Percentiles rank a stretch among this genome's conserved stretches.
phyloP scores from a whole-genome alignment of 2,888 invertebrate species.

The Megaustenia siamemsis region DNA sequence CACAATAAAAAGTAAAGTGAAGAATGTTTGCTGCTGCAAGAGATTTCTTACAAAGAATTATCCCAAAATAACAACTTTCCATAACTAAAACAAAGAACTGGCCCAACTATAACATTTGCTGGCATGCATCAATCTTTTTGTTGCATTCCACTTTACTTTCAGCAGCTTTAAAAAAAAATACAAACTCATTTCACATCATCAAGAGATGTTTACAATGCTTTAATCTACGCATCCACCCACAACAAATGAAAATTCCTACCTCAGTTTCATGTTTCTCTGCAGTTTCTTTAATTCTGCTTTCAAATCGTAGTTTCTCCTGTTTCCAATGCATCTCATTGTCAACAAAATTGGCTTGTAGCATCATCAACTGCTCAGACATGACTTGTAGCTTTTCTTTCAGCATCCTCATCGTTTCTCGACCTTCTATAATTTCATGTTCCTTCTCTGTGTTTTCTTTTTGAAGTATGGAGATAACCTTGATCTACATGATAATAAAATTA shows the following conservation, averaged over 20 bases:
- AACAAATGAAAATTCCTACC: slow-evolving; percentile 27
- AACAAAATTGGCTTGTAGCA: slow-evolving; percentile 89
- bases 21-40: no score
- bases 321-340: slow-evolving; percentile 87
- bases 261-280: slow-evolving; percentile 71
- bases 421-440: slow-evolving; percentile 70
- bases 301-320: slow-evolving; percentile 83
- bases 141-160: no score
- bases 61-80: no score
- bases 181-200: neutral
- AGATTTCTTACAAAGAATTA: no score
- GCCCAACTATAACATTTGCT: no score
- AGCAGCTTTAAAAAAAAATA: no score
- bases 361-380: slow-evolving; percentile 89
- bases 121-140: no score
- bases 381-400: slow-evolving; percentile 88
- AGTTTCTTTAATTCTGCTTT: slow-evolving; percentile 81
- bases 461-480: slow-evolving; percentile 73
- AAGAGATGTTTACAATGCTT: no score
- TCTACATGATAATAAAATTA: neutral
- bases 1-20: no score
- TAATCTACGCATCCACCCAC: no score
- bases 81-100: no score
- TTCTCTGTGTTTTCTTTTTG: slow-evolving; percentile 72
- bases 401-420: slow-evolving; percentile 83